A percentile compares a stretch with the other conserved stretches of the same genome.
These are phyloP conservation scores for Argyresthia goedartella DNA, from an alignment of 2,888 invertebrate genomes.

Conservation along the genomic window DNA sequence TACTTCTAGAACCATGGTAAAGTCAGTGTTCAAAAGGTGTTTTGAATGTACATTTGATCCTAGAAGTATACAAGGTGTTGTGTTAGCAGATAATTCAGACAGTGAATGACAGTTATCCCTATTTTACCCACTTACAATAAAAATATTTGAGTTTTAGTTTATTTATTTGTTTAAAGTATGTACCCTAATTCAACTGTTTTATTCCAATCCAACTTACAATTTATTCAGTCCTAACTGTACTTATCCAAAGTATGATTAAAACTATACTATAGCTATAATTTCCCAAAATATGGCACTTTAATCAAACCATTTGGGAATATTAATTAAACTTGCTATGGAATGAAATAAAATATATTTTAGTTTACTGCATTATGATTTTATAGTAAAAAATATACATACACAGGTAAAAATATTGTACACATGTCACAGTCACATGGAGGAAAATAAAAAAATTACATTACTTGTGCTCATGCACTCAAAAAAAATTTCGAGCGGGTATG, in stretches of 20 bases:
- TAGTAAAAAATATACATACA: slow-evolving; percentile 68
- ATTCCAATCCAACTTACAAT: too few species aligned
- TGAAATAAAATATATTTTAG: slow-evolving; percentile 41
- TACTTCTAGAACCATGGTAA: slow-evolving; percentile 68
- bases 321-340: not conserved
- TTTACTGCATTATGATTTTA: slow-evolving; percentile 66
- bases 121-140: slow-evolving; percentile 1
- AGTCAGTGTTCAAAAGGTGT: slow-evolving; percentile 78
- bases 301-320: too few species aligned
- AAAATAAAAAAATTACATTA: not conserved
- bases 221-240: too few species aligned
- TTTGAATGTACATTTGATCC: slow-evolving; percentile 81
- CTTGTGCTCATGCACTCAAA: not conserved
- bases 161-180: not conserved
- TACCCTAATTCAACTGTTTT: too few species aligned
- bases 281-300: too few species aligned
- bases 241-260: too few species aligned
- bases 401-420: slow-evolving; percentile 60
- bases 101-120: slow-evolving; percentile 49
- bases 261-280: too few species aligned
- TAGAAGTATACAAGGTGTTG: slow-evolving; percentile 65
- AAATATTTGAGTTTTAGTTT: not conserved
- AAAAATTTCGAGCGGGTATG: not conserved
- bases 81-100: slow-evolving; percentile 82
- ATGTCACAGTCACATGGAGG: slow-evolving; percentile 50